Evolutionary conservation across 1,140 invertebrate species (phyloP), one percentile per base, ranked within the genome.

Genomic region (Oryzaephilus surinamensis): DNA sequence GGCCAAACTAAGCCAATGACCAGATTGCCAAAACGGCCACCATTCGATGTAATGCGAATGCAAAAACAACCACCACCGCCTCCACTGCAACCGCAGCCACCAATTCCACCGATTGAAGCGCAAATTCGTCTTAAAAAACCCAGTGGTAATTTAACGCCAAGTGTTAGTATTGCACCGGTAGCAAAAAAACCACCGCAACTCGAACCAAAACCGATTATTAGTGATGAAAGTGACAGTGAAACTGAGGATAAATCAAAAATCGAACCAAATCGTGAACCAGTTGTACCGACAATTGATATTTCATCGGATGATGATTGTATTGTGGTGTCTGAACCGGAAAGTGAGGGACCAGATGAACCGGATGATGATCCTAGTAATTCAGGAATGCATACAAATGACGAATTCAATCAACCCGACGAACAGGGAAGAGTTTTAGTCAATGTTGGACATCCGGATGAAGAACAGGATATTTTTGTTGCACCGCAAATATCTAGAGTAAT

Each of bases 371-470:
- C 72, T 8, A 58, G 63, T 42, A 74, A 74, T 52, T 73, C 71
- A 30, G 72, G 72, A 58, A 76, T 88, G 69, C 84, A 88, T 52
- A 84, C 84, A 1, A 92, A 92, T 54, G 92, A 97, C 67, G 66
- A 77, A n/a, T 86, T 90, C 52, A 97, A 97, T 65, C 65, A 83
- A 41, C 85, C 87, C 3, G 91, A 98, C 67, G 82, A 88, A 38
- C 76, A 91, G 57, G 95, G 95, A 2, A 69, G 88, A 27, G 90
- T 98, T 12, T 65, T 97, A 18, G 84, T 98, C 15, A 99, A 99
- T 63, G 81, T 97, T 26, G 93, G 89, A n/a, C 93, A 97, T 68
- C 84, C 90, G 0, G 76, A 84, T 27, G 79, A 79, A 34, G 96
- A 99, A 55, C 79, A 83, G 13, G 94, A 96, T 58, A 84, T 99